A percentile compares a stretch with the other conserved stretches of the same genome.
These are phyloP conservation scores for Pararge aegeria DNA, from an alignment of 1,140 invertebrate species.

Conservation along the genomic window DNA sequence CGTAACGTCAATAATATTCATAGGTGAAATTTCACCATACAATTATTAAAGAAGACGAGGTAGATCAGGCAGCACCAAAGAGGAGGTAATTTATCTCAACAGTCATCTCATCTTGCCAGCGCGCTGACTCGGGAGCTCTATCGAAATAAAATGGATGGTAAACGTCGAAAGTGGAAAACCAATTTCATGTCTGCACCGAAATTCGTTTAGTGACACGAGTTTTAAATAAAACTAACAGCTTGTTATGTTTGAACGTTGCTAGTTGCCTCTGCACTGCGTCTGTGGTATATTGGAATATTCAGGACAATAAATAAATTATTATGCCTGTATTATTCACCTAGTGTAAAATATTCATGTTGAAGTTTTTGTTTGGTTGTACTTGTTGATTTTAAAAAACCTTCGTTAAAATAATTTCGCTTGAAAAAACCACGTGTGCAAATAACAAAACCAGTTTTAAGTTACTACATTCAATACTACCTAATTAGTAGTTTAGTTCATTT, in stretches of 20 bases:
- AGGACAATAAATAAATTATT: not conserved
- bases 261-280: not conserved
- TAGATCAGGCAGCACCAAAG: not conserved
- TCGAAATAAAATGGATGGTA: conserved; percentile 30
- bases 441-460: no score
- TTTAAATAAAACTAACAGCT: conserved; percentile 34
- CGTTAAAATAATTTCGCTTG: no score
- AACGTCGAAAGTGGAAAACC: conserved; percentile 33
- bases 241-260: conserved; percentile 17
- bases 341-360: no score
- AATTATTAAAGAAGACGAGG: not conserved
- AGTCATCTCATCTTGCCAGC: conserved; percentile 22
- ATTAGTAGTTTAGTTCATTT: no score
- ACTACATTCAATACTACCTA: no score
- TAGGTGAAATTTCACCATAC: not conserved
- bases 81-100: conserved; percentile 22
- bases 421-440: no score
- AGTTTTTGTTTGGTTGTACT: no score
- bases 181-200: conserved; percentile 31
- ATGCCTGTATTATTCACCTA: not conserved
- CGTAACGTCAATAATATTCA: no score
- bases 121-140: conserved; percentile 24
- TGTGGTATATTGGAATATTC: not conserved
- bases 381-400: no score
- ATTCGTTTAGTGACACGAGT: conserved; percentile 26